A percentile compares a stretch with the other conserved stretches of the same genome.
Evolutionary conservation across 2,113 vertebrate species (phyloP).

Genomic region (Esox niger): DNA sequence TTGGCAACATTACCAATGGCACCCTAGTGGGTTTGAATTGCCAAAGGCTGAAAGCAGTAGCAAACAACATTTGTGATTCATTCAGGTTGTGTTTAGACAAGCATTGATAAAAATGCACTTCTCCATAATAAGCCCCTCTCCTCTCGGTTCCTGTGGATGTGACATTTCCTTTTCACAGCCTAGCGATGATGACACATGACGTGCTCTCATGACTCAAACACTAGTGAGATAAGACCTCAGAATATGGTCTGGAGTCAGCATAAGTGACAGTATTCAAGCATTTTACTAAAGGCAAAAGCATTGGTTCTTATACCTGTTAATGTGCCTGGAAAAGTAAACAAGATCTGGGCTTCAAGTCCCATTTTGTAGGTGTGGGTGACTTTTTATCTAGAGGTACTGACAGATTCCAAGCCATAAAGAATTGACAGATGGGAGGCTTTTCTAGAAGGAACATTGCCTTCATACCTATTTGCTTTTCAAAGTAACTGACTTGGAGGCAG

Average conservation of each 20-base stretch:
- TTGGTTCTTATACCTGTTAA: background rate
- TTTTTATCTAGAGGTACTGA: no score
- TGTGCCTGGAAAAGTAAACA: no score
- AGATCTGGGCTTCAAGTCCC: no score
- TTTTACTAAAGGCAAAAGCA: background rate
- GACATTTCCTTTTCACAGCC: constrained; percentile 35
- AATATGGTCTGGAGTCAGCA: background rate
- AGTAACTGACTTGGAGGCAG: no score
- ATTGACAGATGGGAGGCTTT: no score
- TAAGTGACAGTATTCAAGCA: constrained; percentile 1
- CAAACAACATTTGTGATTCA: background rate
- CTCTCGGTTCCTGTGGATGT: constrained; percentile 5
- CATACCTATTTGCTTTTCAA: no score
- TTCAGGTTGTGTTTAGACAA: background rate
- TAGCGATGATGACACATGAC: constrained; percentile 28
- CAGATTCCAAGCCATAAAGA: no score
- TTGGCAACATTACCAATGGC: background rate
- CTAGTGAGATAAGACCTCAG: constrained; percentile 18
- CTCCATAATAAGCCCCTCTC: constrained; percentile 4
- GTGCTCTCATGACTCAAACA: constrained; percentile 36
- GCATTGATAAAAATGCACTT: background rate
- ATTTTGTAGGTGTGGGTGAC: no score
- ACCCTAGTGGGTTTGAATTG: background rate
- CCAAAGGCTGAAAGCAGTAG: background rate
- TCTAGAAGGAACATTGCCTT: no score